Base-by-base conservation (phyloP, 1,140 invertebrate genomes). In the Teleopsis dalmanni region DNA sequence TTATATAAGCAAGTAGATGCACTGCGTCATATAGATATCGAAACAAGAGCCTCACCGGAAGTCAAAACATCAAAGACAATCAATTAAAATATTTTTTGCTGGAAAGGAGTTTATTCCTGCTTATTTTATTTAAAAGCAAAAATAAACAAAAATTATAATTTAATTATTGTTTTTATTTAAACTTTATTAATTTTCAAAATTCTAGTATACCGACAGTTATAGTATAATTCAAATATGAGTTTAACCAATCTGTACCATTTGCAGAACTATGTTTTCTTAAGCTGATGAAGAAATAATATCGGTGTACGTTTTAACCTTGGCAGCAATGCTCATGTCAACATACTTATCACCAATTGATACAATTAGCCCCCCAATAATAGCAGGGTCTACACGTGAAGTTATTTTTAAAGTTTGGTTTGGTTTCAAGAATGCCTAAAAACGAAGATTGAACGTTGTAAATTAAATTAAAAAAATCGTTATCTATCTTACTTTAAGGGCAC, bases 261-360 rank as follows among this genome's bases (percentile, higher is more conserved):
- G n/a, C n/a, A n/a, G n/a, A n/a, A n/a, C n/a, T n/a, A n/a, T 42
- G 48, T 44, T 47, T 50, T 11, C 40, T 85, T 84, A 90, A 68
- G 78, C 81, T 52, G 83, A 72, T 52, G 76, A 64, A 62, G 80
- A 76, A 59, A 95, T 85, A 23, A 93, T 59, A 49, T 91, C 83
- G 14, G 85, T 87, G 74, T 95, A 98, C 53, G 85, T 88, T 72
- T 98, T 98, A 50, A 99, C 82, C 78, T 98, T 99, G 62, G 81
- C 88, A 53, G 93, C 82, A 60, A 97, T 89, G 67, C 95, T 98
- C 94, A 99, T 96, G 65, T 99, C 97, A 13, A 98, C 85, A 73
- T 95, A 99, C 72, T 88, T 92, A 72, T 99, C 97, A 46, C 87
- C 95, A 72, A 99, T 92, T 47, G 85, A 93, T 2, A 99, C 89